Conservation (phyloP, 1,140 invertebrate genomes). For the Triops cancriformis region DNA sequence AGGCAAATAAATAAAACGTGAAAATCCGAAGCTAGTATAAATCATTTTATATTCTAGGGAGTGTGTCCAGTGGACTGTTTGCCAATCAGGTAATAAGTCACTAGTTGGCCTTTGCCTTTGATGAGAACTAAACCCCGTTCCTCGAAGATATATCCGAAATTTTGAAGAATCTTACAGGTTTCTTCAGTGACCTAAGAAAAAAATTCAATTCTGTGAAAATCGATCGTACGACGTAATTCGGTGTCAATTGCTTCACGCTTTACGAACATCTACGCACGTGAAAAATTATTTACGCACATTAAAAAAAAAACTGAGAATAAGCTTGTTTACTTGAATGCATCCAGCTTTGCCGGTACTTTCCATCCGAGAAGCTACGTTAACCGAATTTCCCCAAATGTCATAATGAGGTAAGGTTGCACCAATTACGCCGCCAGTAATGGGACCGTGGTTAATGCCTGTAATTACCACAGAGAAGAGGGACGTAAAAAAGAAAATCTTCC, state of each 20-base stretch:
- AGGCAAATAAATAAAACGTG: too few relatives aligned
- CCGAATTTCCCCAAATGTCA: conserved; percentile 93
- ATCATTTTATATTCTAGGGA: too few relatives aligned
- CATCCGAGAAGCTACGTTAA: conserved; percentile 92
- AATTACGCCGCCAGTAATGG: conserved; percentile 89
- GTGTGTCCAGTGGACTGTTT: conserved; percentile 38
- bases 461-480: neutral
- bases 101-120: conserved; percentile 89
- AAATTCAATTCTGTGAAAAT: neutral
- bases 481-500: conserved; percentile 32
- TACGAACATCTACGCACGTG: neutral
- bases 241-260: neutral
- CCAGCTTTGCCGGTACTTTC: conserved; percentile 93
- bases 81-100: conserved; percentile 87
- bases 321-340: conserved; percentile 67
- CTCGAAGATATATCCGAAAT: conserved; percentile 82
- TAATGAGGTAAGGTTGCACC: conserved; percentile 90
- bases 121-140: conserved; percentile 83
- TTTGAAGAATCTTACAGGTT: conserved; percentile 72
- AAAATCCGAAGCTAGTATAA: too few relatives aligned
- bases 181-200: conserved; percentile 75
- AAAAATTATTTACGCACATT: too few relatives aligned
- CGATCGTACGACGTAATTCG: neutral
- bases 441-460: conserved; percentile 82
- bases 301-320: too few relatives aligned